phyloP scores from a whole-genome alignment of 2,888 invertebrate species.

The Himalopsyche kuldschensis region DNA sequence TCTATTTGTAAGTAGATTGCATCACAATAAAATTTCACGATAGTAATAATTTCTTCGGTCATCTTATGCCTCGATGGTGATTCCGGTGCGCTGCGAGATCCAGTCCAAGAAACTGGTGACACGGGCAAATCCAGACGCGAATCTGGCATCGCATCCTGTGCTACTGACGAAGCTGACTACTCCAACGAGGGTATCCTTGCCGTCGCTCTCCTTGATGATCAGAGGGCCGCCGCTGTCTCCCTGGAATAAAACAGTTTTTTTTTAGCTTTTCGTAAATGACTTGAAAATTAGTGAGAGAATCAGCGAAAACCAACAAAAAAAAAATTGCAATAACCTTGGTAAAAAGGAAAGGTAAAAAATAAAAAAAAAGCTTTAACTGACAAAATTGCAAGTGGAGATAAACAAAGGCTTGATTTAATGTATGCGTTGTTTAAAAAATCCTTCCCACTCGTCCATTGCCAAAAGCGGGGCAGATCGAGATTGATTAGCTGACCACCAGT shows the following conservation, averaged over 20 bases:
- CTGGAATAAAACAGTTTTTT: background rate
- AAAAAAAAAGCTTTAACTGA: no score
- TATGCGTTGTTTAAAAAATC: no score
- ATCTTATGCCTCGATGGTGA: background rate
- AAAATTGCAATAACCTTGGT: no score
- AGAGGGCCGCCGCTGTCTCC: constrained; percentile 32
- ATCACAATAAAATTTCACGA: constrained; percentile 42
- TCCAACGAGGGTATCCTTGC: constrained; percentile 21
- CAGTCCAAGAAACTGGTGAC: constrained; percentile 20
- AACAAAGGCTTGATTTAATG: no score
- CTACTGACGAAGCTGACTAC: constrained; percentile 30
- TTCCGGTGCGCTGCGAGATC: background rate
- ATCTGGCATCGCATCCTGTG: constrained; percentile 3
- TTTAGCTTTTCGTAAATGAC: no score
- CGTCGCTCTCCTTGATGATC: constrained; percentile 5
- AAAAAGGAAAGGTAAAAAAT: no score
- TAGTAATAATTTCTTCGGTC: background rate
- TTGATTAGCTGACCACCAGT: no score
- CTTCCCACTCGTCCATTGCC: no score
- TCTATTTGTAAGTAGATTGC: no score
- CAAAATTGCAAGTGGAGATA: no score
- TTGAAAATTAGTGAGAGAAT: background rate
- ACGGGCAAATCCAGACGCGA: constrained; percentile 20
- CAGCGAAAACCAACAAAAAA: background rate
- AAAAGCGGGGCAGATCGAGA: no score